Evolutionary conservation across 1,140 invertebrate species (phyloP), one percentile per base, ranked within the genome.

Genomic region (Nixonia krombeini): DNA sequence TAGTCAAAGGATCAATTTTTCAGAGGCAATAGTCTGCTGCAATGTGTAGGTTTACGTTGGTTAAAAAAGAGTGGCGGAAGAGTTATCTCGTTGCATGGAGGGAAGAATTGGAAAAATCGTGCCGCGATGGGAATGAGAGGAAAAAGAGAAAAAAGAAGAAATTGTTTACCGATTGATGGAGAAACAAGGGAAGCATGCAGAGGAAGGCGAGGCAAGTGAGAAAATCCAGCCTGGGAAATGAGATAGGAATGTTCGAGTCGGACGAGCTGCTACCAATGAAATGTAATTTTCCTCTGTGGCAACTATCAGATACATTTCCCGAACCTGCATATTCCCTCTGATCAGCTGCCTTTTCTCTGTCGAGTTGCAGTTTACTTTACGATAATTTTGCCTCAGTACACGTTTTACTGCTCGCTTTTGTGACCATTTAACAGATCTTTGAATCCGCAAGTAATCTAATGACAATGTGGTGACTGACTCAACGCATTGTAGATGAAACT

Each of bases 1-100:
- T 74, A 70, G 64, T 42, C 56, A 59, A 51, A 31, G 41, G 41
- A 67, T 72, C 73, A 69, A 77, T 77, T 75, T 76, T 75, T 77
- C 69, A 64, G 41, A 70, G 53, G 46, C 67, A 72, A 77, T 75
- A 72, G 29, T 26, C 44, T 25, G 42, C 8, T 25, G 26, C 9
- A 17, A 17, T 9, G 45, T 33, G 18, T 50, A 17, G 18, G 56
- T 17, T 6, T 25, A 18, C 40, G 40, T 23, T 46, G 23, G 25
- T 10, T 31, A 45, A 59, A 59, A 56, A 64, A 51, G 28, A 7
- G 47, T 17, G 42, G 55, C 16, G 1, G 38, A 58, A 57, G 56
- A 67, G 56, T 61, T 67, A 61, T 67, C 56, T 50, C 38, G 21
- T 38, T n/a, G 53, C 33, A 35, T 35, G 35, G 7, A 13, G 35